Conservation (phyloP, 2,797 vertebrate genomes). For the Hippopotamyrus pictus region DNA sequence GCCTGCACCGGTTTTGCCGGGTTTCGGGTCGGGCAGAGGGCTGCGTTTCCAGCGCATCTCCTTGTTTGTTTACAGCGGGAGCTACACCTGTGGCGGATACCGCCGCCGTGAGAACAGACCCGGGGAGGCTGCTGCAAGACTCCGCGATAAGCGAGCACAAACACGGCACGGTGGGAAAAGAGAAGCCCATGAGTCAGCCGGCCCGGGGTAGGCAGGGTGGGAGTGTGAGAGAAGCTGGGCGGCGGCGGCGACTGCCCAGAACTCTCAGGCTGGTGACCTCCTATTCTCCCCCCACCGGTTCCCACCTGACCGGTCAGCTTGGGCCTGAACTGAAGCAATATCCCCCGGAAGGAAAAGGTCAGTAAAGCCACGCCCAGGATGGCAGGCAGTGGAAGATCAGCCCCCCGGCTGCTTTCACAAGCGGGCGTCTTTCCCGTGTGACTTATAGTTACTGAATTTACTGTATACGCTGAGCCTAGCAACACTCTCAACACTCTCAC, state of each 20-base stretch:
- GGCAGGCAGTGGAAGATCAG: background rate
- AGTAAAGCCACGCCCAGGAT: background rate
- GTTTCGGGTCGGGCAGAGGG: background rate
- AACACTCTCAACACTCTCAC: background rate
- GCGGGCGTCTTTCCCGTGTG: background rate
- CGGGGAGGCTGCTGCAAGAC: background rate
- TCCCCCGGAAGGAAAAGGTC: background rate
- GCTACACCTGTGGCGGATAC: background rate
- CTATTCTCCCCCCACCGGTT: too few relatives aligned
- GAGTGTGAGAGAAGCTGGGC: background rate
- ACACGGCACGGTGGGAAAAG: background rate
- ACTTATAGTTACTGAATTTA: background rate
- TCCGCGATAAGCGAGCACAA: background rate
- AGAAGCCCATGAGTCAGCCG: background rate
- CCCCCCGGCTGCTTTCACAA: background rate
- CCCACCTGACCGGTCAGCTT: background rate
- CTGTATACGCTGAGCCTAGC: background rate
- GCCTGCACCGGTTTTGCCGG: background rate
- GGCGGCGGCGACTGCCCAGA: background rate
- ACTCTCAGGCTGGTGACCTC: background rate
- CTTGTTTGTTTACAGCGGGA: background rate
- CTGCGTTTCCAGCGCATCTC: background rate
- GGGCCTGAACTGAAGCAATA: background rate
- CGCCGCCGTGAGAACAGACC: constrained; percentile 1
- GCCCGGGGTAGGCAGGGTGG: background rate